These are phyloP conservation scores for Lipotes vexillifer DNA, from an alignment of 2,113 vertebrate species.

Conservation along the genomic window DNA sequence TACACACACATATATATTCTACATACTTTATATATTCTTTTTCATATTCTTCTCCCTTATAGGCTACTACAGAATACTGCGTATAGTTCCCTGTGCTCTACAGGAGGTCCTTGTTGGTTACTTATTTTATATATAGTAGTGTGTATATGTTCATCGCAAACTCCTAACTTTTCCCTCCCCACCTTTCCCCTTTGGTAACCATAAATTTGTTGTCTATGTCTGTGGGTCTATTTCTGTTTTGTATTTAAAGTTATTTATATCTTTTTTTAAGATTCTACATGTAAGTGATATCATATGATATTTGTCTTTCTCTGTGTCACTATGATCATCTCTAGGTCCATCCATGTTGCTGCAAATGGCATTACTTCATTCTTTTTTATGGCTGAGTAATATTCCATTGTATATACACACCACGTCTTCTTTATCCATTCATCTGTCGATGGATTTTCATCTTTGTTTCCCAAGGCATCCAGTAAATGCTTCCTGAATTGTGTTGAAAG, in stretches of 20 bases:
- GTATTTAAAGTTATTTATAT: background rate
- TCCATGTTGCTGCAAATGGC: background rate
- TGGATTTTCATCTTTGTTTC: background rate
- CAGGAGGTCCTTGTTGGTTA: background rate
- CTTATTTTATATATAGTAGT: no score
- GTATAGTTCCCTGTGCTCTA: background rate
- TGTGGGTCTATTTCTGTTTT: background rate
- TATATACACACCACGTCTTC: accelerated
- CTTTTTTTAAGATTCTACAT: background rate
- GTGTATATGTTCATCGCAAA: no score
- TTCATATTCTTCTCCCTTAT: background rate
- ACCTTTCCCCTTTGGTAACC: no score
- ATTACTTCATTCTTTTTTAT: accelerated
- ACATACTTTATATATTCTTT: background rate
- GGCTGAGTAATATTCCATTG: background rate
- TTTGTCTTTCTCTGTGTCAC: background rate
- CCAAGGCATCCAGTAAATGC: background rate
- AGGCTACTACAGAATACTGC: background rate
- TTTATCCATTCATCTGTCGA: background rate
- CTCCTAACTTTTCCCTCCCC: no score
- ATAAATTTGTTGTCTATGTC: no score
- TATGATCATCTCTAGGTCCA: accelerated
- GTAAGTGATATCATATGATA: background rate
- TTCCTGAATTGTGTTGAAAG: background rate
- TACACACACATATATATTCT: background rate